Base-by-base conservation (phyloP, 1,140 invertebrate genomes). In the Sarcophaga bullata region DNA sequence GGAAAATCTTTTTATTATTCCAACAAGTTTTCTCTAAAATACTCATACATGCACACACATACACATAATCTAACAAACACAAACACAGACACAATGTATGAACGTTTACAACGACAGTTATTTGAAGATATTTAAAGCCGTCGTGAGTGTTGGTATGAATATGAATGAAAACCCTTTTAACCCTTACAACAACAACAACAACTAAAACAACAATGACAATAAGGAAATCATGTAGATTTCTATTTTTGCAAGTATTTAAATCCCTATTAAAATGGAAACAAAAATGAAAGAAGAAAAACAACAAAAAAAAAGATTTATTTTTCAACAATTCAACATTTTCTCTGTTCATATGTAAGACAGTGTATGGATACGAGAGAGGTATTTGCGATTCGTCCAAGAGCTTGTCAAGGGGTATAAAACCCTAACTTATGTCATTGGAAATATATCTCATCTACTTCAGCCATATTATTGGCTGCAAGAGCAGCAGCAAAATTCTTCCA, bases 1-100 rank as follows among this genome's bases (percentile, higher is more conserved):
- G 54, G 54, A 58, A 58, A 58, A 58, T 58, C 54, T 58, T 58
- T 58, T 58, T 58, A 58, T 58, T 58, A 58, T 58, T 58, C 54
- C n/a, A 58, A 58, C 54, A 58, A 58, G 54, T n/a, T 37, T 58
- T 13, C 54, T 58, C 15, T 15, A 58, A 58, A n/a, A 58, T 58
- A 58, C 13, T n/a, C 11, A 58, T 58, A 58, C 3, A 58, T 58
- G 15, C 54, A 58, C 13, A 58, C 15, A 58, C 15, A 58, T 37
- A 37, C 25, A 37, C 4, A 37, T 37, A 37, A 37, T 1, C 25
- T 37, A 37, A 37, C n/a, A n/a, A n/a, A n/a, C n/a, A n/a, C n/a
- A n/a, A n/a, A n/a, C n/a, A n/a, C n/a, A n/a, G n/a, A n/a, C n/a
- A n/a, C n/a, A n/a, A n/a, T n/a, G n/a, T n/a, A n/a, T n/a, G n/a